A percentile compares a stretch with the other conserved stretches of the same genome.
These are phyloP conservation scores for Drosophila subquinaria DNA, from an alignment of 2,888 invertebrate genomes.

Conservation along the genomic window DNA sequence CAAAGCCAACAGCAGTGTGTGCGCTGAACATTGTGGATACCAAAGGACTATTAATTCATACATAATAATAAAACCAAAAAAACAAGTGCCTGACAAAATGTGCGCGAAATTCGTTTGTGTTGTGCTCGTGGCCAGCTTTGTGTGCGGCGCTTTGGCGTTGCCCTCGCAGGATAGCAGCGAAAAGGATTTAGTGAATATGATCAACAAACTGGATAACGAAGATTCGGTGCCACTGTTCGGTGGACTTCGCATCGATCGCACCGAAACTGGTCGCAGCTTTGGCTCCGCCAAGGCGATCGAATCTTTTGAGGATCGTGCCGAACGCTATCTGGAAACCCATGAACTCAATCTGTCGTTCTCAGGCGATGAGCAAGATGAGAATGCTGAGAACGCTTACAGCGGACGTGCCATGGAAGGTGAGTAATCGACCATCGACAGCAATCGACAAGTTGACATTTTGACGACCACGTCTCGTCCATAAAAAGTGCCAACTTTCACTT, in stretches of 20 bases:
- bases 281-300: conserved; percentile 80
- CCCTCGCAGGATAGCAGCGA: conserved; percentile 85
- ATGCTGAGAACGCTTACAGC: conserved; percentile 81
- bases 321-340: conserved; percentile 86
- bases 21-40: conserved; percentile 62
- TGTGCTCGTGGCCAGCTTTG: conserved; percentile 83
- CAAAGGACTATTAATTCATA: conserved; percentile 61
- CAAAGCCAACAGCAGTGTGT: conserved; percentile 80
- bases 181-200: conserved; percentile 85
- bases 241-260: conserved; percentile 85
- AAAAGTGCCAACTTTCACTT: conserved; percentile 27
- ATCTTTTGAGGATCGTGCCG: conserved; percentile 86
- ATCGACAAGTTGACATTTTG: not conserved
- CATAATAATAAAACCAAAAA: conserved; percentile 7
- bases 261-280: conserved; percentile 82
- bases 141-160: conserved; percentile 80
- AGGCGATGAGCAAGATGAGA: conserved; percentile 81
- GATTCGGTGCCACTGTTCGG: conserved; percentile 85
- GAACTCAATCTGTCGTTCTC: conserved; percentile 86
- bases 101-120: conserved; percentile 84
- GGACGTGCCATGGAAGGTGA: conserved; percentile 84
- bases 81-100: conserved; percentile 70
- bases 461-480: conserved; percentile 19
- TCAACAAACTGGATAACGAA: conserved; percentile 86
- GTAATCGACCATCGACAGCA: conserved; percentile 25